phyloP scores from a whole-genome alignment of 2,113 vertebrate genomes.

The Myiagra hebetior region DNA sequence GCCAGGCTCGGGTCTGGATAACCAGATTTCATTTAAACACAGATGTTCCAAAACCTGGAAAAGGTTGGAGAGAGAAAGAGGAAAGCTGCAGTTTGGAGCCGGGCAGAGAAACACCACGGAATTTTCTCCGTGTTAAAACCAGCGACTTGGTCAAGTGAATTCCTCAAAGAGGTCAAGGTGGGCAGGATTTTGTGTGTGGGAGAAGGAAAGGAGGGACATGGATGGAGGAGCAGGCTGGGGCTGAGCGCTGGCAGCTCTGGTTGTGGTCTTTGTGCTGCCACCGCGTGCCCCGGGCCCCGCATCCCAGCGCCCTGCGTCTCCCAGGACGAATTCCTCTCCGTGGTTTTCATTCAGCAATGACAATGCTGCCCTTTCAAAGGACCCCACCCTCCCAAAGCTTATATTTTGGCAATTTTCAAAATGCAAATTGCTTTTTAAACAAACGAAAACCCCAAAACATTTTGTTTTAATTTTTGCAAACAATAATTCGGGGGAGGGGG shows the following conservation, averaged over 20 bases:
- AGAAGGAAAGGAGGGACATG: not conserved
- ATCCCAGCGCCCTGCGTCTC: not conserved
- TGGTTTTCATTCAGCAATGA: slow-evolving; percentile 59
- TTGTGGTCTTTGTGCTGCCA: not conserved
- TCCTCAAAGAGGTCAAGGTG: not conserved
- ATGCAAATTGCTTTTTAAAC: slow-evolving; percentile 59
- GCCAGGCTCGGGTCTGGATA: not conserved
- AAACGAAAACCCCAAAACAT: slow-evolving; percentile 48
- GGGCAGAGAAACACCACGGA: not conserved
- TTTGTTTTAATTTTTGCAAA: slow-evolving; percentile 62
- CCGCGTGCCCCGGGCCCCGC: not conserved
- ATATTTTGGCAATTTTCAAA: slow-evolving; percentile 54
- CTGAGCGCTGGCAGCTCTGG: not conserved
- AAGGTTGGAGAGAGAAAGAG: not conserved
- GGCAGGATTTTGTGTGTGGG: not conserved
- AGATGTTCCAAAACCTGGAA: not conserved
- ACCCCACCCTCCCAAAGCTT: slow-evolving; percentile 59
- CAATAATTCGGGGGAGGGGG: slow-evolving; percentile 4
- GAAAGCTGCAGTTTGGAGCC: not conserved
- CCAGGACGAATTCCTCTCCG: not conserved
- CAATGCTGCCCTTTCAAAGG: slow-evolving; percentile 59
- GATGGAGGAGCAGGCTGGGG: not conserved
- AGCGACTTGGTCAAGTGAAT: not conserved
- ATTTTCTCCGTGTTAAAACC: not conserved
- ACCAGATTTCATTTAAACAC: not conserved